Conservation (phyloP, 2,797 vertebrate genomes). For the Coccyzus lansbergi region DNA sequence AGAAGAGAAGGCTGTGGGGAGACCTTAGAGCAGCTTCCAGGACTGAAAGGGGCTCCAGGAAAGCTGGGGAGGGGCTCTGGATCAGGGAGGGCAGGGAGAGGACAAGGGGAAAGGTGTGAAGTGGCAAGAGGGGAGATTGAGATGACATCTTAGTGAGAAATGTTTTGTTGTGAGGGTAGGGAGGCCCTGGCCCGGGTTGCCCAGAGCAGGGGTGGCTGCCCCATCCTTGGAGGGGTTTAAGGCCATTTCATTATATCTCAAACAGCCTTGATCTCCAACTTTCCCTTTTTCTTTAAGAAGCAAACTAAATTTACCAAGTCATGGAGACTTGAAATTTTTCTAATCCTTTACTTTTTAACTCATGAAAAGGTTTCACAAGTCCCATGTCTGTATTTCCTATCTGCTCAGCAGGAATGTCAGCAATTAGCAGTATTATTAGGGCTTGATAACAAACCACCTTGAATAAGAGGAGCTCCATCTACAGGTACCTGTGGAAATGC, state of each 20-base stretch:
- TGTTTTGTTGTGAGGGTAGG: no score
- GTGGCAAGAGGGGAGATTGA: no score
- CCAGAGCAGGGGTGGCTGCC: no score
- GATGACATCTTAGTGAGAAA: no score
- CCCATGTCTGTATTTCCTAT: background rate
- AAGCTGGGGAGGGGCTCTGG: no score
- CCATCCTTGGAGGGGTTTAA: no score
- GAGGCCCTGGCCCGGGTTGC: no score
- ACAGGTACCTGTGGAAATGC: background rate
- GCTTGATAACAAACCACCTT: background rate
- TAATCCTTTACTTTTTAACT: background rate
- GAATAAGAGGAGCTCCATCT: background rate
- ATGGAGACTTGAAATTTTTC: background rate
- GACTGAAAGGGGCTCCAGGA: no score
- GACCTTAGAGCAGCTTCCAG: no score
- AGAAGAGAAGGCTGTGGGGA: no score
- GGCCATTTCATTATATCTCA: background rate
- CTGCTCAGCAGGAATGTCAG: background rate
- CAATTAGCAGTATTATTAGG: background rate
- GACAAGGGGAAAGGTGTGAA: no score
- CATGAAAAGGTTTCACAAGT: background rate
- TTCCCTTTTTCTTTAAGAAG: slow-evolving; percentile 1
- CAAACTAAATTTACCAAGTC: slow-evolving; percentile 3
- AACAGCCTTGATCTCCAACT: background rate
- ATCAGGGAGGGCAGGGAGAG: no score